These are phyloP conservation scores for Erannis defoliaria DNA, from an alignment of 2,888 invertebrate genomes.

Conservation along the genomic window DNA sequence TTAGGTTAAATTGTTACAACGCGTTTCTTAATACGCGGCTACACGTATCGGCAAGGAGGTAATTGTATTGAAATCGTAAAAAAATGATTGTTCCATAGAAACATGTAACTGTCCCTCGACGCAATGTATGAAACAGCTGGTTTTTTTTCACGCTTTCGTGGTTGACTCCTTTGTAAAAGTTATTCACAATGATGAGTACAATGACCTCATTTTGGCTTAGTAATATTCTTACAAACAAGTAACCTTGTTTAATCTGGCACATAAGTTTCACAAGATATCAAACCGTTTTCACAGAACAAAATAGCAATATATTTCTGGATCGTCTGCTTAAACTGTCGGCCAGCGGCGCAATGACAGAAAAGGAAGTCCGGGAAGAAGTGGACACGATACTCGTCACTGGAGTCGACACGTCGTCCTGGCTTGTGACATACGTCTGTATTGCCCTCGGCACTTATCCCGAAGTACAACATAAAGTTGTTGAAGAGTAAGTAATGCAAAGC, in stretches of 20 bases:
- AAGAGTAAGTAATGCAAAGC: constrained; percentile 10
- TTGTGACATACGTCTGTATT: constrained; percentile 1
- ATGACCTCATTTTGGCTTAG: neutral
- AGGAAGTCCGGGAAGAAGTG: constrained; percentile 9
- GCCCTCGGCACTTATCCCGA: constrained; percentile 3
- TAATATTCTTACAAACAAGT: neutral
- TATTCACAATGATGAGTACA: no score
- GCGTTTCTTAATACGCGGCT: no score
- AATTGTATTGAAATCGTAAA: no score
- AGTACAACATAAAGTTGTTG: constrained; percentile 2
- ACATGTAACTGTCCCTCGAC: no score
- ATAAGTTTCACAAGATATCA: neutral
- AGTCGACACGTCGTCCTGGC: constrained; percentile 7
- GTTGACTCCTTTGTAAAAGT: no score
- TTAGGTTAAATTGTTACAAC: no score
- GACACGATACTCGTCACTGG: constrained; percentile 1
- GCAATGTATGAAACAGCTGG: no score
- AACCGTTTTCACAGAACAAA: neutral
- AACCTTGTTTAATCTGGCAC: no score
- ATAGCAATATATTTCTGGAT: neutral
- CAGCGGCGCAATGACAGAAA: neutral
- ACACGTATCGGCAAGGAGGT: no score
- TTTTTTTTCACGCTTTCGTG: no score
- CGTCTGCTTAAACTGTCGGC: neutral
- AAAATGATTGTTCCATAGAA: no score